Base-by-base conservation (phyloP, 2,113 vertebrate genomes). In the Triplophysa tibetana region DNA sequence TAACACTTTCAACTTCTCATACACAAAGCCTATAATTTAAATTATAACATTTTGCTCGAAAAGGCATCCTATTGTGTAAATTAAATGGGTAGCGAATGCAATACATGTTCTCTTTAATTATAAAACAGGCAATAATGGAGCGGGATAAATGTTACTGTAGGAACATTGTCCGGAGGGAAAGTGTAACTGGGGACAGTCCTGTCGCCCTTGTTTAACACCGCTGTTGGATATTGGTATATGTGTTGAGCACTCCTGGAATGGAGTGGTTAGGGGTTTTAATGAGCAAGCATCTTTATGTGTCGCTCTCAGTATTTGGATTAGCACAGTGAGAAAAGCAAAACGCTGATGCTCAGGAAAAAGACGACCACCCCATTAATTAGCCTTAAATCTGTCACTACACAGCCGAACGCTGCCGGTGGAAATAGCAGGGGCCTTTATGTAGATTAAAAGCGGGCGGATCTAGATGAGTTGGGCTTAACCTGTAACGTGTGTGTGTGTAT, bases 311-410 rank as follows among this genome's bases (percentile, higher is more conserved):
- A 92, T 94, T 88, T 84, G 87, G 89, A 90, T 89, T 82, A 87
- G 82, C 77, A 87, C 89, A 90, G 90, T 50, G 81, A 69, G 86
- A 87, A 90, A 89, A 58, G 86, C 70, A 90, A 95, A 95, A 90
- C 79, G 92, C 93, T 96, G 95, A 97, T 93, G 91, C 86, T 81
- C 85, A 92, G 89, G 94, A 95, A 93, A n/a, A 48, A 77, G 82
- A 89, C 91, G 86, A 80, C 89, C 88, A 88, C 91, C 90, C 91
- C 90, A 93, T 95, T 95, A 93, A 94, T 94, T 94, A 90, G 90
- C 90, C 93, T 78, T 96, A 97, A 96, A 96, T 97, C 94, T 96
- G 94, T 95, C 94, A 95, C 92, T 93, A 93, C 93, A 87, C 88
- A 88, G 85, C 87, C 87, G 90, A 92, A 91, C 87, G 81, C 64